Conservation (phyloP, 2,888 invertebrate species). For the Antheraea yamamai region DNA sequence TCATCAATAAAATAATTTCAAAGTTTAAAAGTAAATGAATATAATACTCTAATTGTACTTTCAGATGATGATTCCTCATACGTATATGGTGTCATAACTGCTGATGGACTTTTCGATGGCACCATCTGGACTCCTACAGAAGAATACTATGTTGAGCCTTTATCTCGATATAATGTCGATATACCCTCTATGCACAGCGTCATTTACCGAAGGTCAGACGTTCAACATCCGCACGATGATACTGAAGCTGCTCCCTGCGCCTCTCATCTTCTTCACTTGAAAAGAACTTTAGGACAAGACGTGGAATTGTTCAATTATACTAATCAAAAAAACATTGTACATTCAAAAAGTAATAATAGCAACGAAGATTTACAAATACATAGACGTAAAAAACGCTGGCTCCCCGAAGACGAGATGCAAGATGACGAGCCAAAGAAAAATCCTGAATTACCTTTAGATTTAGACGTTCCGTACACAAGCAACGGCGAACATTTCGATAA, state of each 20-base stretch:
- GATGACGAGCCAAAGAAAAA: constrained; percentile 83
- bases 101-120: constrained; percentile 94
- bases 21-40: constrained; percentile 1
- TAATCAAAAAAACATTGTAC: constrained; percentile 52
- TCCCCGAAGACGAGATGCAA: constrained; percentile 85
- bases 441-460: constrained; percentile 84
- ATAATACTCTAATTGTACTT: constrained; percentile 8
- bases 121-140: constrained; percentile 89
- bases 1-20: neutral
- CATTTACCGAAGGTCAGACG: constrained; percentile 91
- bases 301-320: constrained; percentile 71
- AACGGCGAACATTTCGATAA: constrained; percentile 81
- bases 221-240: constrained; percentile 76
- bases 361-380: constrained; percentile 68
- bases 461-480: constrained; percentile 85
- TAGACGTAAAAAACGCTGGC: constrained; percentile 83
- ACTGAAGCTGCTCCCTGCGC: constrained; percentile 76
- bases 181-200: constrained; percentile 88
- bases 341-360: constrained; percentile 54
- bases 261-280: constrained; percentile 83
- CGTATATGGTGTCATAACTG: constrained; percentile 93
- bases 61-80: constrained; percentile 91
- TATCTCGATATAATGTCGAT: constrained; percentile 84
- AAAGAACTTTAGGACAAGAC: constrained; percentile 60
- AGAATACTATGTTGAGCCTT: constrained; percentile 93